Base-by-base conservation (phyloP, 2,888 invertebrate genomes). In the Chrysodeixis includens region DNA sequence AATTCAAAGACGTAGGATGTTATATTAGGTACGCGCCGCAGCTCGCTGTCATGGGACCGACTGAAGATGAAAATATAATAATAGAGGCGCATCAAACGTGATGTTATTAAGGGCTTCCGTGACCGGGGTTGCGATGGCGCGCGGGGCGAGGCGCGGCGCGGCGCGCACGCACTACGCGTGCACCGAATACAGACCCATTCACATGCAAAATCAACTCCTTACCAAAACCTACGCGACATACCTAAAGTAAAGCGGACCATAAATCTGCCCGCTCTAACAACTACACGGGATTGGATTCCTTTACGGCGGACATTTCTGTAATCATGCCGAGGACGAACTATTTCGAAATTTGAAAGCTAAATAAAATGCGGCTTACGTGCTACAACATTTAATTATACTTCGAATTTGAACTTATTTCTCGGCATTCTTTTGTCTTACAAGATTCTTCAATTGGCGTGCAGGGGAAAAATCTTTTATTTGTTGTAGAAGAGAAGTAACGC, bases 61-160 rank as follows among this genome's bases (percentile, higher is more conserved):
- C 88, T 88, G 92, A 88, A 93, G 93, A 93, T 92, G 93, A 93
- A 93, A 95, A 94, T 94, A 94, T 94, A 95, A 94, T 94, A 95
- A 94, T 94, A 93, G 94, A 93, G 93, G 92, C 92, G 91, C 93
- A 95, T 95, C 94, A 95, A 94, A 95, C 95, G 95, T 95, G 95
- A 95, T 92, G 94, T 95, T 95, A 95, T 95, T 94, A 95, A 92
- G 89, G 88, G 88, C 84, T 87, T 90, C 89, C 94, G 95, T 95
- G 94, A 93, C 93, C 87, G 84, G 94, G 76, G 86, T 93, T 72
- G 83, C 79, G 88, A 92, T 88, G 85, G 61, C 54, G 61, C 66
- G 69, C 35, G 60, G 69, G 32, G 61, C 54, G 59, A 66, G 69
- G 59, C 68, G 35, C 16, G 56, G 54, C 75, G 53, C 86, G 84